Conservation (phyloP, 2,113 vertebrate genomes). For the Aspiorhynchus laticeps region DNA sequence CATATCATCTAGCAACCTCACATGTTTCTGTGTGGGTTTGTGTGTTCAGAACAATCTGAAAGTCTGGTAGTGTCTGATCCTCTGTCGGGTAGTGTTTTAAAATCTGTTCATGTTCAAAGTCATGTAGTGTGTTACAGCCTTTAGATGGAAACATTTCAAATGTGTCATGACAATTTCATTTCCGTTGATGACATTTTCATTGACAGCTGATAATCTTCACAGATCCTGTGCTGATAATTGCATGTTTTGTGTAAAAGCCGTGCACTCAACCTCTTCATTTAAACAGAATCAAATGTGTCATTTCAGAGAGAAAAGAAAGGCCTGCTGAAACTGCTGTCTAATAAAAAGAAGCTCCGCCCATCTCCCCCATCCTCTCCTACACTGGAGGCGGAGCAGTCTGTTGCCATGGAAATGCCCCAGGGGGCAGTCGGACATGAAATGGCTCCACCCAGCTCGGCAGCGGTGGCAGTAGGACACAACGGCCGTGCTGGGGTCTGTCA, state of each 20-base stretch:
- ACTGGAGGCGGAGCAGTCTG: slow-evolving; percentile 83
- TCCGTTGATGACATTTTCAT: no score
- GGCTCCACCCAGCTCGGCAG: slow-evolving; percentile 49
- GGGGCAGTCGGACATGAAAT: slow-evolving; percentile 85
- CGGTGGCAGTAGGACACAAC: slow-evolving; percentile 52
- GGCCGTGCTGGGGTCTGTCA: slow-evolving; percentile 67
- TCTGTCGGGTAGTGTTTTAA: no score
- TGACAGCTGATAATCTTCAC: neutral
- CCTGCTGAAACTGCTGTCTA: slow-evolving; percentile 91
- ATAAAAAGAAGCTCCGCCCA: slow-evolving; percentile 88
- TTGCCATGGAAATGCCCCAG: slow-evolving; percentile 78
- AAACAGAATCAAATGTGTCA: slow-evolving; percentile 11
- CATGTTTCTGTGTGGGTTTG: no score
- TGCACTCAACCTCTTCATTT: neutral
- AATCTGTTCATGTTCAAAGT: no score
- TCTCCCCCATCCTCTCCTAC: slow-evolving; percentile 95
- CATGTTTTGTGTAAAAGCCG: neutral
- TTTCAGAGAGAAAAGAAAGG: slow-evolving; percentile 95
- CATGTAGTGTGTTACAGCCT: neutral
- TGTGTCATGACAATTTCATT: neutral
- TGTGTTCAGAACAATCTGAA: no score
- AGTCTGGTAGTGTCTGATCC: no score
- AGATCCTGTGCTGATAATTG: neutral
- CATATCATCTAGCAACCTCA: no score
- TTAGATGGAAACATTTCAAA: neutral